A percentile compares a stretch with the other conserved stretches of the same genome.
Conservation (phyloP, 2,888 invertebrate genomes). For the Pyrrhopygopsis socrates region DNA sequence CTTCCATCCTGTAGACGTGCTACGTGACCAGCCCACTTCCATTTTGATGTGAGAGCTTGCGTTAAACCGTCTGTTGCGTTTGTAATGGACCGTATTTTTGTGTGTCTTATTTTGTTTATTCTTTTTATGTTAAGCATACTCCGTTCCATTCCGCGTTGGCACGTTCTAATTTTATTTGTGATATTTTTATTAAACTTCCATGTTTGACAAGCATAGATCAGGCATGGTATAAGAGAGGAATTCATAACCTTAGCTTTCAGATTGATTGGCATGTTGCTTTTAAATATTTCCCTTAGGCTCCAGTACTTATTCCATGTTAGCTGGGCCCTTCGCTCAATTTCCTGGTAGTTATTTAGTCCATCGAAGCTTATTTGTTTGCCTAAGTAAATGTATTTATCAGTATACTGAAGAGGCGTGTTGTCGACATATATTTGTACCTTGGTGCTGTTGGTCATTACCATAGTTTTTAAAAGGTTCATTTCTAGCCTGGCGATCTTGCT, state of each 20-base stretch:
- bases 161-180: too few relatives aligned
- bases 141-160: too few relatives aligned
- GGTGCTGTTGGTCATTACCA: slow-evolving; percentile 62
- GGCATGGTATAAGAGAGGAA: slow-evolving; percentile 39
- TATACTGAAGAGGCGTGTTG: slow-evolving; percentile 15
- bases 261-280: slow-evolving; percentile 35
- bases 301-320: too few relatives aligned
- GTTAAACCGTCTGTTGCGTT: slow-evolving; percentile 23
- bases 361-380: slow-evolving; percentile 26
- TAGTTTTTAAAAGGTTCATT: slow-evolving; percentile 67
- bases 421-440: slow-evolving; percentile 35
- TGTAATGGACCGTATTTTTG: too few relatives aligned
- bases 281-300: too few relatives aligned
- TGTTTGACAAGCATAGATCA: too few relatives aligned
- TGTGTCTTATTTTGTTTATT: too few relatives aligned
- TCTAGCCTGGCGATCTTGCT: slow-evolving; percentile 50
- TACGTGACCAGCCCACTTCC: slow-evolving; percentile 36
- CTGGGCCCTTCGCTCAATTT: too few relatives aligned
- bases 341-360: too few relatives aligned
- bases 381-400: slow-evolving; percentile 31
- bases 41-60: slow-evolving; percentile 44
- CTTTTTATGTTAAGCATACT: slow-evolving; percentile 14
- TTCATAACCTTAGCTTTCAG: slow-evolving; percentile 36
- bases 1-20: too few relatives aligned
- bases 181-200: too few relatives aligned